phyloP scores from a whole-genome alignment of 1,140 invertebrate species.

The Pogonognathellus flavescens region DNA sequence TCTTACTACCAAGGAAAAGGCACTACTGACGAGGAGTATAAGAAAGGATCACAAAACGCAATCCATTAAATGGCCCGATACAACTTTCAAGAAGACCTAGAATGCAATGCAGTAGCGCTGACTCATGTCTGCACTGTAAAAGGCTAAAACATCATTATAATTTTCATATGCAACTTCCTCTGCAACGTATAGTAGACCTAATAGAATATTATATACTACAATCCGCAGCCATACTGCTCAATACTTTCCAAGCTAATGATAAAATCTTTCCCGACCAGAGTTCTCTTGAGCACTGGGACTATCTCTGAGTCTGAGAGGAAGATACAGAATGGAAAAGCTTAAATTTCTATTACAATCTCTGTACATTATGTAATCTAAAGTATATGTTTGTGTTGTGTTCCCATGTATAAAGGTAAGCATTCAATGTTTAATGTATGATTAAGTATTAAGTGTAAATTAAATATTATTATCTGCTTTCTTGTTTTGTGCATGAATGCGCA shows the following conservation, averaged over 20 bases:
- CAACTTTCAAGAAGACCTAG: not conserved
- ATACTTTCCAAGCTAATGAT: not conserved
- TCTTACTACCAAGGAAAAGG: not conserved
- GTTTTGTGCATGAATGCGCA: too few relatives aligned
- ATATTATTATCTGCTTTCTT: too few relatives aligned
- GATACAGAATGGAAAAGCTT: too few relatives aligned
- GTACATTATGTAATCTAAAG: too few relatives aligned
- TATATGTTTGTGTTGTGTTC: too few relatives aligned
- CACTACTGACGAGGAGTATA: not conserved
- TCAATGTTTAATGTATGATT: too few relatives aligned
- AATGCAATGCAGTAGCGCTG: slow-evolving; percentile 22
- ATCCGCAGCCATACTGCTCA: too few relatives aligned
- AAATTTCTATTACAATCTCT: too few relatives aligned
- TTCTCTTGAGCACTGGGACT: too few relatives aligned
- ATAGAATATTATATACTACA: not conserved
- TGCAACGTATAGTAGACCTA: slow-evolving; percentile 14
- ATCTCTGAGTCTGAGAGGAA: too few relatives aligned
- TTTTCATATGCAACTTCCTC: slow-evolving; percentile 25
- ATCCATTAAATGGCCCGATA: not conserved
- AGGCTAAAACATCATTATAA: slow-evolving; percentile 32
- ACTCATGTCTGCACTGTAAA: slow-evolving; percentile 4
- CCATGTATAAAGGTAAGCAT: too few relatives aligned
- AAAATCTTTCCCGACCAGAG: not conserved
- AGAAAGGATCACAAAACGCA: not conserved
- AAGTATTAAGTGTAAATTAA: too few relatives aligned